Evolutionary conservation across 2,888 invertebrate species (phyloP), one percentile per base, ranked within the genome.

Genomic region (Pterobdella sp.): DNA sequence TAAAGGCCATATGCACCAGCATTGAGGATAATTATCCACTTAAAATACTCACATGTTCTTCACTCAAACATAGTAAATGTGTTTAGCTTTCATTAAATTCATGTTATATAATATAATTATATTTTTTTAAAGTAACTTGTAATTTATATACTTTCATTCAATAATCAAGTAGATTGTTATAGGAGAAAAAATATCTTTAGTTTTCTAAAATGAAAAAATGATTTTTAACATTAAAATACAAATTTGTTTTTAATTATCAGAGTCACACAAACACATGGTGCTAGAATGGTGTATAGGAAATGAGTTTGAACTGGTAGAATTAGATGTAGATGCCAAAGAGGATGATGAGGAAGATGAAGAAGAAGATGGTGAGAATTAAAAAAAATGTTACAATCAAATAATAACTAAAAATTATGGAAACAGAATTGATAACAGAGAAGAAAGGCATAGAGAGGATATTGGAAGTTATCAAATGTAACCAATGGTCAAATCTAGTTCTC

Each of bases 391-490:
- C 1, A 67, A 67, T 1, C n/a, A 67, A n/a, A n/a, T n/a, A n/a
- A n/a, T n/a, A n/a, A n/a, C n/a, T n/a, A n/a, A n/a, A n/a, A n/a
- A n/a, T n/a, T n/a, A n/a, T n/a, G n/a, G 26, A 77, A 75, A 82
- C 85, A 80, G 84, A 85, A 80, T 85, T 85, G 75, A 88, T 88
- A 78, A 82, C 83, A 64, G 89, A 89, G 79, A 88, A 88, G 72
- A 85, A 86, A 77, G 90, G 90, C 1, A 86, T 89, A 22, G 87
- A 88, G 42, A 85, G 90, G 80, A 86, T 90, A 22, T 83, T 88
- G 65, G 89, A 90, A 84, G 89, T 89, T 66, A 82, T 91, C 42
- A 88, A 89, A 79, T 88, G 90, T 66, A 89, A 90, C 80, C 86
- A 87, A 67, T 91, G 90, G 90, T 87, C 90, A 34, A 89, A 89